Percentiles rank a stretch among this genome's conserved stretches.
Conservation (phyloP, 2,113 vertebrate genomes). For the Colistium nudipinnis region DNA sequence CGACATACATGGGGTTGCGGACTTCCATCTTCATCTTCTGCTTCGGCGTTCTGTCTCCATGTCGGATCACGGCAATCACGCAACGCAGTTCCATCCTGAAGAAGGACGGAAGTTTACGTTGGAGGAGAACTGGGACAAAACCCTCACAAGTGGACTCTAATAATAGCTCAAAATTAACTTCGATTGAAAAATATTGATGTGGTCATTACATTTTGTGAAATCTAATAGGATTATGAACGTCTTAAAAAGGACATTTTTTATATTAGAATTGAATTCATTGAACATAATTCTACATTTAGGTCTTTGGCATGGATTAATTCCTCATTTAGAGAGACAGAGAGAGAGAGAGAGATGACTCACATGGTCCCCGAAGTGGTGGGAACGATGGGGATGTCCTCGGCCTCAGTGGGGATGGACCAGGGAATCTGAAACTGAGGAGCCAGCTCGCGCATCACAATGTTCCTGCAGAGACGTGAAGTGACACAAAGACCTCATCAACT, state of each 20-base stretch:
- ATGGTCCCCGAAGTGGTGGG: slow-evolving; percentile 99
- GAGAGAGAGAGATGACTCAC: slow-evolving; percentile 79
- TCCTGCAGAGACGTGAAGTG: slow-evolving; percentile 70
- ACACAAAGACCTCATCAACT: neutral
- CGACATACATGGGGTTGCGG: slow-evolving; percentile 89
- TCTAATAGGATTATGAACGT: neutral
- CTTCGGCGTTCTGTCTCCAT: slow-evolving; percentile 96
- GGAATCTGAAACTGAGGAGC: slow-evolving; percentile 98
- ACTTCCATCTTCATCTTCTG: slow-evolving; percentile 99
- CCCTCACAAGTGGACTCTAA: neutral
- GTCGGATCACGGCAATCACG: slow-evolving; percentile 96
- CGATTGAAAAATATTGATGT: neutral
- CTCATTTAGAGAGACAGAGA: too few relatives aligned
- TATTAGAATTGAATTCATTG: too few relatives aligned
- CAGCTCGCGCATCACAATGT: slow-evolving; percentile 97
- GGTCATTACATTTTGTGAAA: neutral
- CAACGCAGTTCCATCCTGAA: slow-evolving; percentile 98
- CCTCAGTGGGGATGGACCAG: slow-evolving; percentile 98
- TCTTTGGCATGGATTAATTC: too few relatives aligned
- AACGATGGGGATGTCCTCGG: slow-evolving; percentile 98
- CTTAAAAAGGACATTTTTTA: too few relatives aligned
- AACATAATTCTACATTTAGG: too few relatives aligned
- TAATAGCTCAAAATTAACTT: too few relatives aligned
- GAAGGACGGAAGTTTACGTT: neutral
- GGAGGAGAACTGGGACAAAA: neutral